These are phyloP conservation scores for Fistularia tabacaria DNA, from an alignment of 2,797 vertebrate genomes.

Conservation along the genomic window DNA sequence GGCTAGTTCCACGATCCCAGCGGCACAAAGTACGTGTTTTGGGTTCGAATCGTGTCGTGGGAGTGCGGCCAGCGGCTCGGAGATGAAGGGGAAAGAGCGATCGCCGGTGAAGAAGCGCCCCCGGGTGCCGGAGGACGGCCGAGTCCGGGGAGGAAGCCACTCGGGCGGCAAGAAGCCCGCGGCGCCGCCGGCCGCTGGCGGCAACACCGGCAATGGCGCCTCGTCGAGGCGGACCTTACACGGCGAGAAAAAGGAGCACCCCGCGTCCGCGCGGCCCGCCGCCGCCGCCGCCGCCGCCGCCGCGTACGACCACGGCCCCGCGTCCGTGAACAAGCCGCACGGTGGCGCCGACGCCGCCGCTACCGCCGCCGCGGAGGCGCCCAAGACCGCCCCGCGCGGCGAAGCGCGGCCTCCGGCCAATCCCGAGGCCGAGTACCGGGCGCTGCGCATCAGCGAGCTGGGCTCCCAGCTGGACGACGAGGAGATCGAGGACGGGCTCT, in stretches of 20 bases:
- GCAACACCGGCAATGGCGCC: conserved; percentile 63
- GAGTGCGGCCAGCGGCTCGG: conserved; percentile 3
- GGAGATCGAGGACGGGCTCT: conserved; percentile 93
- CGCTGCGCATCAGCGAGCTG: conserved; percentile 92
- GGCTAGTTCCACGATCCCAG: conserved; percentile 6
- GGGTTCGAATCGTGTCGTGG: background rate
- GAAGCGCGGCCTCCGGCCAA: conserved; percentile 67
- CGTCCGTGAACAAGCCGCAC: conserved; percentile 65
- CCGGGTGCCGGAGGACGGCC: conserved; percentile 82
- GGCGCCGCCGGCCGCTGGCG: conserved; percentile 61
- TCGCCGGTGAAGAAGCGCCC: conserved; percentile 91
- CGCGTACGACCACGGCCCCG: conserved; percentile 71
- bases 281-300: conserved; percentile 66
- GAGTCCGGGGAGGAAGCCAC: conserved; percentile 86
- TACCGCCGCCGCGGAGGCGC: conserved; percentile 59
- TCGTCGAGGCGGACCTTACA: conserved; percentile 67
- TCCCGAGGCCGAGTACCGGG: conserved; percentile 87
- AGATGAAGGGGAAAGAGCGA: conserved; percentile 94
- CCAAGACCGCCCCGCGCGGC: conserved; percentile 63
- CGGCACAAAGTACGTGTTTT: background rate
- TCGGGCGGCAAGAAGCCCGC: conserved; percentile 76
- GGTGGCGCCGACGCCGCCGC: conserved; percentile 61
- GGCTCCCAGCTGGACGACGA: conserved; percentile 92
- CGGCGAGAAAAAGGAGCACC: conserved; percentile 74
- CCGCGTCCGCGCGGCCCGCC: conserved; percentile 58